Conservation (phyloP, 2,797 vertebrate genomes). For the Acipenser transmontanus region DNA sequence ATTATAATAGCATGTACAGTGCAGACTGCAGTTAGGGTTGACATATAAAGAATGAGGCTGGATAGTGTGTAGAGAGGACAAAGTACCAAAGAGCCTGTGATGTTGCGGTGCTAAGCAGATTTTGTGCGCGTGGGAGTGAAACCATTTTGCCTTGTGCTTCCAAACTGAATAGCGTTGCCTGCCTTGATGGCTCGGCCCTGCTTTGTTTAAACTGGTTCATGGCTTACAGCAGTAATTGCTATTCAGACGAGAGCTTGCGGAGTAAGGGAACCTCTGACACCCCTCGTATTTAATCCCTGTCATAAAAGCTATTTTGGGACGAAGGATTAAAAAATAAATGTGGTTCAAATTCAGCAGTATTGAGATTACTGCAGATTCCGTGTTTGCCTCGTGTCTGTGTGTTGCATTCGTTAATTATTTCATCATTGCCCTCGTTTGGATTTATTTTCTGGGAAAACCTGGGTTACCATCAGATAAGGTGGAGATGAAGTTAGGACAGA, state of each 20-base stretch:
- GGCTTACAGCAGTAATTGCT: not conserved
- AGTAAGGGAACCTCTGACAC: not conserved
- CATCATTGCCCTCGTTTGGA: not conserved
- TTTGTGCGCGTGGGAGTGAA: not conserved
- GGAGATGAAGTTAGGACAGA: no score
- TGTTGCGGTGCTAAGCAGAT: not conserved
- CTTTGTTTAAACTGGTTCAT: not conserved
- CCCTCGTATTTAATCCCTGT: not conserved
- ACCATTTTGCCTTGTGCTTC: not conserved
- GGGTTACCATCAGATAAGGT: no score
- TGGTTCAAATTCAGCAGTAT: not conserved
- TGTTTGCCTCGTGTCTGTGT: not conserved
- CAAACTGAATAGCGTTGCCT: not conserved
- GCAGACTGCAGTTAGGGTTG: not conserved
- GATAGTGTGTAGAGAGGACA: not conserved
- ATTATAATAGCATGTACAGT: not conserved
- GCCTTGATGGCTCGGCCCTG: not conserved
- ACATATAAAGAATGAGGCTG: not conserved
- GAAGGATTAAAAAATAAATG: not conserved
- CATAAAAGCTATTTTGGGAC: not conserved
- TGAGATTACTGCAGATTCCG: not conserved
- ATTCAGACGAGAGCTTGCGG: not conserved
- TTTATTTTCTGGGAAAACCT: not conserved
- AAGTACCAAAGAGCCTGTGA: not conserved
- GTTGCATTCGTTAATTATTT: not conserved